Base-by-base conservation (phyloP, 2,797 vertebrate species). In the Hephaestus fuliginosus region DNA sequence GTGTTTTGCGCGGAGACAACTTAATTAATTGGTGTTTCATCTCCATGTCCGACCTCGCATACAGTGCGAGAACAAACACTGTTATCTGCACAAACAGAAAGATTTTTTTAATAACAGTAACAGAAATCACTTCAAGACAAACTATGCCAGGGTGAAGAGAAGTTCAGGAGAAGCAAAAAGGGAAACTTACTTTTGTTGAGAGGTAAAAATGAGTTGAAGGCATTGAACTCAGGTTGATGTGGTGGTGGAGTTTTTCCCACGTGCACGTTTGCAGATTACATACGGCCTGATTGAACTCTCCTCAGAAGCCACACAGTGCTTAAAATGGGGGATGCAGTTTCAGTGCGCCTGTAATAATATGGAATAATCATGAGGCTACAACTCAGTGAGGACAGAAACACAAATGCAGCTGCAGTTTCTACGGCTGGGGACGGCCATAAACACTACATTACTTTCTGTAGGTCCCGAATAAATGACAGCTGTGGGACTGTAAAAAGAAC, bases 401-500 rank as follows among this genome's bases (percentile, higher is more conserved):
- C 33, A 22, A 44, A 30, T 11, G 53, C 28, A 57, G 13, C 17
- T 51, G 10, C 17, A 33, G 28, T 80, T 63, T 46, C 36, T 28
- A 36, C 22, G 3, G 12, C 55, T 15, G 10, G 17, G 3, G 57
- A 28, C 1, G 10, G n/a, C 62, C 55, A 36, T 49, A 55, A 75
- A 70, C 20, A 28, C 62, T 70, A 3, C 12, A 22, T 72, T 46
- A 62, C 18, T 28, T 41, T 53, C 33, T 22, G 63, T 18, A 14
- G 18, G 25, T 62, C 3, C 7, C 25, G n/a, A 56, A 10, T 33
- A 12, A 70, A 76, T 74, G 28, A 65, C 28, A 57, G 7, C 63
- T 44, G 25, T 60, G 36, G 30, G 43, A 25, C 44, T 73, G 11
- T 65, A 62, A 77, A 76, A 63, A 51, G 7, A 55, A 20, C 13